Evolutionary conservation across 2,797 vertebrate species (phyloP).

Genomic region (Gallinago nigripennis): DNA sequence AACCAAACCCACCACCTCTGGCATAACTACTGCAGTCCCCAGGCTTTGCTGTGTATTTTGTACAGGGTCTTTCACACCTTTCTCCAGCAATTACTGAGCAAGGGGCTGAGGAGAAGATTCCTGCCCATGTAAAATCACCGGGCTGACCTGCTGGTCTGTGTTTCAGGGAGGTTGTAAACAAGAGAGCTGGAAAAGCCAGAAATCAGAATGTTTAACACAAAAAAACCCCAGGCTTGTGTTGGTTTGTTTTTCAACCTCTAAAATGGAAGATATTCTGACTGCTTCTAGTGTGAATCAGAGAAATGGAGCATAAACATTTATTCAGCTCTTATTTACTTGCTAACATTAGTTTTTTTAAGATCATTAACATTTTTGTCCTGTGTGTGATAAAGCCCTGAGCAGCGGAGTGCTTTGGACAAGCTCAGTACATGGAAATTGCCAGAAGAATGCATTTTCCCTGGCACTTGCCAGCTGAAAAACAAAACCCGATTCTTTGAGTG

Average conservation of each 20-base stretch:
- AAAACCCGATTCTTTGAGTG: background rate
- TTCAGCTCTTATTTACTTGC: background rate
- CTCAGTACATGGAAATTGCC: background rate
- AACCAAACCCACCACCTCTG: background rate
- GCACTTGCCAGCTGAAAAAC: background rate
- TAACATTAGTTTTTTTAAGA: background rate
- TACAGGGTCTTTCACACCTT: fast-evolving
- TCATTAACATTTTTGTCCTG: background rate
- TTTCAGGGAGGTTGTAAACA: no score
- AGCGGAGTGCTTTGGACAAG: background rate
- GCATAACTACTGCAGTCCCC: background rate
- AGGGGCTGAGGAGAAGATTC: background rate
- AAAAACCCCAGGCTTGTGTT: background rate
- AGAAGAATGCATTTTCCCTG: background rate
- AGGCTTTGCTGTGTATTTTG: background rate
- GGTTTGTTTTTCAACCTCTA: background rate
- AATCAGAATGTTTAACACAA: background rate
- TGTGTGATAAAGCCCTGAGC: background rate
- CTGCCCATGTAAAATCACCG: background rate
- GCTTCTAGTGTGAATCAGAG: background rate
- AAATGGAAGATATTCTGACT: fast-evolving
- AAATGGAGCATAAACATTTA: background rate
- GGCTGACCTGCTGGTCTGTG: background rate
- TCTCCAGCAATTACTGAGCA: background rate
- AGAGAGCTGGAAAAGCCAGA: background rate